Percentiles rank a stretch among this genome's conserved stretches.
These are phyloP conservation scores for Leptarthrus brevirostris DNA, from an alignment of 2,888 invertebrate species.

Conservation along the genomic window DNA sequence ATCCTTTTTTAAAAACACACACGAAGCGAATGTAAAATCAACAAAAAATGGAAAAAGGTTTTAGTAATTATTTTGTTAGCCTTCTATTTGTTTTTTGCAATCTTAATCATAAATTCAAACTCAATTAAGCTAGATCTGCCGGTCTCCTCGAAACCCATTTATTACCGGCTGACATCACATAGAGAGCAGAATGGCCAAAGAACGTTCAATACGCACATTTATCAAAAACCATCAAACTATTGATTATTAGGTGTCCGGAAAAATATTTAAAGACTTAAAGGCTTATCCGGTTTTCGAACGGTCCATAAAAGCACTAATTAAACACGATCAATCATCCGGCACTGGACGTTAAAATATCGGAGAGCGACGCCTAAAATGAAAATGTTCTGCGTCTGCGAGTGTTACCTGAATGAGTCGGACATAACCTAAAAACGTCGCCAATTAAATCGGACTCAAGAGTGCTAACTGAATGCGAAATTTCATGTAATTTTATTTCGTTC, in stretches of 20 bases:
- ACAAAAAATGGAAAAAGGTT: too few species aligned
- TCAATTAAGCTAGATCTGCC: too few species aligned
- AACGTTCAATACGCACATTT: not conserved
- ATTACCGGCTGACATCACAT: too few species aligned
- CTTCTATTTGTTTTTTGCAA: too few species aligned
- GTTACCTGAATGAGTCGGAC: not conserved
- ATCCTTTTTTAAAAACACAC: too few species aligned
- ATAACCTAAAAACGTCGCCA: slow-evolving; percentile 8
- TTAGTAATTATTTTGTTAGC: too few species aligned
- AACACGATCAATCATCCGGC: slow-evolving; percentile 19
- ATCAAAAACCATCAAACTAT: not conserved
- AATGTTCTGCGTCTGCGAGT: not conserved
- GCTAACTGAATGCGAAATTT: slow-evolving; percentile 26
- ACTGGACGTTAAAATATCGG: slow-evolving; percentile 1
- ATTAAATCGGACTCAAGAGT: slow-evolving; percentile 25
- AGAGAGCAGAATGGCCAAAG: too few species aligned
- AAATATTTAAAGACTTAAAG: not conserved
- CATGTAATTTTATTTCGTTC: not conserved
- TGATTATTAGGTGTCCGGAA: not conserved
- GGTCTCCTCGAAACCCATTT: too few species aligned
- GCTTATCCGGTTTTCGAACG: not conserved
- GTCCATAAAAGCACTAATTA: slow-evolving; percentile 19
- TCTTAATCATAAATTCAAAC: too few species aligned
- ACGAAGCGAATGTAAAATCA: too few species aligned
- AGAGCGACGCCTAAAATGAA: not conserved